Base-by-base conservation (phyloP, 2,797 vertebrate species). In the Cyclura pinguis region DNA sequence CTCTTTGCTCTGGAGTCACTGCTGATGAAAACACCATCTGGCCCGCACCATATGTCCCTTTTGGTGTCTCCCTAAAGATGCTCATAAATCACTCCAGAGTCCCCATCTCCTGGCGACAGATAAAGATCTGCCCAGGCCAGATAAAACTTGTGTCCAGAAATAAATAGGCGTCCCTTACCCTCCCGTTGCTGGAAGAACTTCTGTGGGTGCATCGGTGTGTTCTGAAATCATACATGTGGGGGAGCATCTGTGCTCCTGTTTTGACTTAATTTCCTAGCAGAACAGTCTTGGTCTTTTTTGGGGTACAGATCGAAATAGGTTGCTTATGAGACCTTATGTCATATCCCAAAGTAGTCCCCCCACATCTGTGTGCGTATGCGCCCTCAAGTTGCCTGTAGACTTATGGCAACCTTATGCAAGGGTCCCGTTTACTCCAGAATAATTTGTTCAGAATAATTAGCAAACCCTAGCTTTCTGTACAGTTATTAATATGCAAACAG, bases 11-110 rank as follows among this genome's bases (percentile, higher is more conserved):
- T 32, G 72, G 80, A 76, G 42, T 55, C 50, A 59, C 18, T 1
- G n/a, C n/a, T 22, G 38, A 74, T 73, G 64, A 74, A 64, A 73
- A 62, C 64, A 69, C 82, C 86, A 88, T 85, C 86, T 80, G 86
- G 38, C 82, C 42, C 20, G 7, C 10, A 10, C 89, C 84, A 82
- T 74, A 86, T 86, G 84, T 82, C 84, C 64, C 42, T 0, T 18
- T 32, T 1, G 59, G 29, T 50, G 10, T 88, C 52, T 64, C 67
- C n/a, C 12, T 59, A 64, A 80, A 72, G 64, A 80, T 1, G 27
- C 80, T 91, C 16, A 59, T n/a, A 77, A 42, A 55, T 20, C 32
- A 55, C 86, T 80, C 12, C 47, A 12, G 38, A 55, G 20, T 14
- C 42, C 42, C 42, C 42, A 47, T 47, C 42, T 47, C 42, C 42